phyloP scores from a whole-genome alignment of 1,140 invertebrate species.

The Euglossa dilemma region DNA sequence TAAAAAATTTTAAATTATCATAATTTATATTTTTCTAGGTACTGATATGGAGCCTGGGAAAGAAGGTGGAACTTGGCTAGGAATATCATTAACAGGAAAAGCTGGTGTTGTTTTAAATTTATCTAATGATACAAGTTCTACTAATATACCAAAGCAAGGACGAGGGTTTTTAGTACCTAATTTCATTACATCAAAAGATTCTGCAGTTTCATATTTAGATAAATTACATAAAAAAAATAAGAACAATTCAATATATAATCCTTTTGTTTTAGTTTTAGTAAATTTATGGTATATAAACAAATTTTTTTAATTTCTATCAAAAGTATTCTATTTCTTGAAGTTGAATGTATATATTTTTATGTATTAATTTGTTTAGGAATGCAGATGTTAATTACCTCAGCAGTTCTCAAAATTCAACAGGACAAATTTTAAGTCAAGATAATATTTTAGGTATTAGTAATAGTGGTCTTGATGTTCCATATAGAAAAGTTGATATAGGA shows the following conservation, averaged over 20 bases:
- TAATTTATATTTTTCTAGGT: conserved; percentile 79
- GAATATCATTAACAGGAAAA: conserved; percentile 83
- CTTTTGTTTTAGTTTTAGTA: conserved; percentile 87
- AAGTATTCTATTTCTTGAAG: background rate
- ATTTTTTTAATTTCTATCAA: background rate
- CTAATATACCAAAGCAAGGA: conserved; percentile 83
- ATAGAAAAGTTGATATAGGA: conserved; percentile 87
- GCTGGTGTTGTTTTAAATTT: conserved; percentile 89
- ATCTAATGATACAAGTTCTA: conserved; percentile 81
- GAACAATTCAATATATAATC: conserved; percentile 84
- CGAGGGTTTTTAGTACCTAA: conserved; percentile 87
- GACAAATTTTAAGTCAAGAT: conserved; percentile 78
- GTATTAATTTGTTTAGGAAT: conserved; percentile 65
- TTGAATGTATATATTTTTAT: background rate
- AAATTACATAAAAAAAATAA: conserved; percentile 79
- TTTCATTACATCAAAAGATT: conserved; percentile 83
- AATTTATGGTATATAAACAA: conserved; percentile 84
- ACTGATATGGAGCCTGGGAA: conserved; percentile 87
- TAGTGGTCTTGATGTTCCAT: conserved; percentile 84
- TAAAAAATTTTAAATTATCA: background rate
- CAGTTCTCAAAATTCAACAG: conserved; percentile 80
- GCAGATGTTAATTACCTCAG: conserved; percentile 81
- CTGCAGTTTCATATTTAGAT: conserved; percentile 83
- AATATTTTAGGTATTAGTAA: conserved; percentile 86
- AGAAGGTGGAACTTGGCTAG: conserved; percentile 91